These are phyloP conservation scores for Pterois miles DNA, from an alignment of 2,797 vertebrate genomes.

Conservation along the genomic window DNA sequence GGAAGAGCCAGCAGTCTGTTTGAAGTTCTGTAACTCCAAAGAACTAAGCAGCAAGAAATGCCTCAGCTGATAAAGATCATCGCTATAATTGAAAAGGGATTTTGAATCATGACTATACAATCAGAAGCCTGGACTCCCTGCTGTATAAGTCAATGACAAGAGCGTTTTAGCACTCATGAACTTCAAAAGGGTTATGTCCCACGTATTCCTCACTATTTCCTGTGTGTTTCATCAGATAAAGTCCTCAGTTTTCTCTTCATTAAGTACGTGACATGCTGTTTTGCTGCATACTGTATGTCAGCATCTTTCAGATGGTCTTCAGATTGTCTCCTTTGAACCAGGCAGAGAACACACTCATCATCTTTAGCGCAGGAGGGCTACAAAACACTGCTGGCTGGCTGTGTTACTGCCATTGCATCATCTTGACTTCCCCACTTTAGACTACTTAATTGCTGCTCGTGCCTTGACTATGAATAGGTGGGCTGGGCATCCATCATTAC, in stretches of 20 bases:
- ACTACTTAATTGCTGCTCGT: constrained; percentile 46
- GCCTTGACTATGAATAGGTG: constrained; percentile 36
- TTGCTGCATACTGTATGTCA: constrained; percentile 39
- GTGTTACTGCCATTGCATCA: constrained; percentile 61
- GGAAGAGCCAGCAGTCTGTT: constrained; percentile 30
- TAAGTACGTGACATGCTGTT: constrained; percentile 28
- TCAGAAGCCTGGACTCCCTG: constrained; percentile 11
- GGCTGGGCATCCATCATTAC: constrained; percentile 9
- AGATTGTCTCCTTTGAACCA: constrained; percentile 52
- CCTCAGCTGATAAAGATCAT: constrained; percentile 47
- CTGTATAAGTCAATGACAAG: constrained; percentile 34
- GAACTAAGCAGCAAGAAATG: constrained; percentile 14
- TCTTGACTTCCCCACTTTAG: constrained; percentile 50
- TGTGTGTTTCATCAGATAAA: constrained; percentile 70
- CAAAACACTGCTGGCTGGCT: constrained; percentile 38
- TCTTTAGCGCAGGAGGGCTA: constrained; percentile 21
- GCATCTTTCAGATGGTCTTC: constrained; percentile 46
- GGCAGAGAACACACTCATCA: constrained; percentile 45
- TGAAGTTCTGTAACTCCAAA: constrained; percentile 42
- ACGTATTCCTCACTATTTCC: constrained; percentile 52
- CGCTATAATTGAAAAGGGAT: constrained; percentile 31
- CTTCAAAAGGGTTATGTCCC: constrained; percentile 46
- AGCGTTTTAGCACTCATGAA: constrained; percentile 38
- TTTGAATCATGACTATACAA: constrained; percentile 58
- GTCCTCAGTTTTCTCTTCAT: constrained; percentile 51